Evolutionary conservation across 2,888 invertebrate species (phyloP).

Genomic region (Dermolepida albohirtum): DNA sequence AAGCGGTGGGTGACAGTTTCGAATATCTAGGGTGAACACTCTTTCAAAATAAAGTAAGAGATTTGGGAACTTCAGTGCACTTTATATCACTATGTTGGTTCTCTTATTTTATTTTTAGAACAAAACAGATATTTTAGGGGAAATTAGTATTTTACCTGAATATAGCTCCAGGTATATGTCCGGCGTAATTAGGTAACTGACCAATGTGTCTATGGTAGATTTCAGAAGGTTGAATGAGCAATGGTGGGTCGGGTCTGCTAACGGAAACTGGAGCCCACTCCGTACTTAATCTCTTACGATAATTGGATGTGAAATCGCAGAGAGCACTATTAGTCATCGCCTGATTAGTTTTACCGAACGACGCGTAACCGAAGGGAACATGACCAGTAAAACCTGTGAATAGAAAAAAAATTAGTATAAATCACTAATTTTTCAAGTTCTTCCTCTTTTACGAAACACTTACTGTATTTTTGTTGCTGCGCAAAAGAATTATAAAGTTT

Average conservation of each 20-base stretch:
- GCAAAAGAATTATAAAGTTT: conserved; percentile 59
- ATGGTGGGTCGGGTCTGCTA: conserved; percentile 66
- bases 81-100: no score
- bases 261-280: conserved; percentile 81
- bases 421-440: background rate
- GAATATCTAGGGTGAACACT: no score
- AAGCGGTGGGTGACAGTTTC: no score
- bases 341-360: conserved; percentile 74
- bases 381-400: conserved; percentile 73
- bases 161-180: conserved; percentile 80
- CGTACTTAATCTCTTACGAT: conserved; percentile 76
- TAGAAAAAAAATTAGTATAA: background rate
- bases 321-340: conserved; percentile 78
- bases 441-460: background rate
- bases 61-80: no score
- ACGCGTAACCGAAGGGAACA: conserved; percentile 74
- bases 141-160: conserved; percentile 69
- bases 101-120: no score
- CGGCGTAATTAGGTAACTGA: conserved; percentile 81
- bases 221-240: conserved; percentile 68
- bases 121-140: no score
- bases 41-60: no score
- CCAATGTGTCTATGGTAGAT: conserved; percentile 81
- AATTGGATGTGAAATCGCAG: conserved; percentile 81
- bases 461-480: conserved; percentile 59